Evolutionary conservation across 2,888 invertebrate genomes (phyloP).

Genomic region (Beris morrisii): DNA sequence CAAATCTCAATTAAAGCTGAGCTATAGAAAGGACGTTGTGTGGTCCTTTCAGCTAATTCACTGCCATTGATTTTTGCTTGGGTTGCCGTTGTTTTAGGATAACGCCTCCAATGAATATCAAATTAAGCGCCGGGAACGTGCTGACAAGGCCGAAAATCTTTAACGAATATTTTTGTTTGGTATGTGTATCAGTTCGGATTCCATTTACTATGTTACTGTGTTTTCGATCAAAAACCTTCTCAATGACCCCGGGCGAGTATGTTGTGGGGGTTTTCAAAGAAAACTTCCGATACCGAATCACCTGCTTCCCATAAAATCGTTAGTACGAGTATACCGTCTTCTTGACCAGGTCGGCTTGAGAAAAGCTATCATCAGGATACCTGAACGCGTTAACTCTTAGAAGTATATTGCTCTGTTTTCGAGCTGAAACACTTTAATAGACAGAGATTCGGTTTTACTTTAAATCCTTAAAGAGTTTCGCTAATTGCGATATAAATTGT

Average conservation of each 20-base stretch:
- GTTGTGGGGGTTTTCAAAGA: background rate
- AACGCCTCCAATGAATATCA: constrained; percentile 11
- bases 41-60: no score
- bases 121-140: constrained; percentile 1
- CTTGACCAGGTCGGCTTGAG: no score
- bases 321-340: constrained; percentile 16
- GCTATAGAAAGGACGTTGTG: no score
- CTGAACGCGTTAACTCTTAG: no score
- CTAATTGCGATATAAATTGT: no score
- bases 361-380: no score
- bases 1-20: no score
- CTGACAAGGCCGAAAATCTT: background rate
- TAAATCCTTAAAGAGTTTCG: no score
- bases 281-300: constrained; percentile 11
- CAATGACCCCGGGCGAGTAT: background rate
- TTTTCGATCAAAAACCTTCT: background rate
- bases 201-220: background rate
- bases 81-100: constrained; percentile 12
- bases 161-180: no score
- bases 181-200: background rate
- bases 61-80: constrained; percentile 6
- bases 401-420: no score
- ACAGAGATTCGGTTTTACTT: no score
- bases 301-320: constrained; percentile 27
- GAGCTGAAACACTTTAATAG: no score